A percentile compares a stretch with the other conserved stretches of the same genome.
These are phyloP conservation scores for Cecropterus lyciades DNA, from an alignment of 1,140 invertebrate species.

Conservation along the genomic window DNA sequence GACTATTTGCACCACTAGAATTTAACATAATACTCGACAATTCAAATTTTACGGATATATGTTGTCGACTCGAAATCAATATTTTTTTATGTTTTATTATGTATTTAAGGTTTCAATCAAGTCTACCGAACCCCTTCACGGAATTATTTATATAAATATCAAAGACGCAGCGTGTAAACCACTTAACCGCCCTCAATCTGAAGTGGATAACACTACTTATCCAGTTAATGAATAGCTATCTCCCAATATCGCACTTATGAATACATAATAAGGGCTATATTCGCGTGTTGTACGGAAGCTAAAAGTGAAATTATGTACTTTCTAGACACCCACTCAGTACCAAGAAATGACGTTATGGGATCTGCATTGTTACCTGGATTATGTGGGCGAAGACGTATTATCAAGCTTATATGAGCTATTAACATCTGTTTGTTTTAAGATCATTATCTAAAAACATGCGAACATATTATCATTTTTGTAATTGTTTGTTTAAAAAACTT, in stretches of 20 bases:
- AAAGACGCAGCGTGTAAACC: neutral
- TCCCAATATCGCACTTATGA: slow-evolving; percentile 19
- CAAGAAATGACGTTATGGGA: slow-evolving; percentile 22
- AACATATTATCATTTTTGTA: too few species aligned
- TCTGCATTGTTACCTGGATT: slow-evolving; percentile 9
- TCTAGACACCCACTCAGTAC: slow-evolving; percentile 41
- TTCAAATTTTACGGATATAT: too few species aligned
- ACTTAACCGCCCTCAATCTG: neutral
- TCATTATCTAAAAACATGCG: neutral
- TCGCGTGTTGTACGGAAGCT: slow-evolving; percentile 38
- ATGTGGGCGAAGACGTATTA: slow-evolving; percentile 16
- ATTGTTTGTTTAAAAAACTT: too few species aligned
- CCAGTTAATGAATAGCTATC: neutral
- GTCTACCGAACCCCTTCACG: too few species aligned
- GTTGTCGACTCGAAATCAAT: too few species aligned
- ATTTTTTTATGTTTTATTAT: too few species aligned
- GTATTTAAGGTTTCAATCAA: too few species aligned
- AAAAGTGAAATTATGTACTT: slow-evolving; percentile 47
- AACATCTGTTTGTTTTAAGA: slow-evolving; percentile 7
- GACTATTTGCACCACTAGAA: too few species aligned
- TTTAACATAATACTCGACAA: too few species aligned
- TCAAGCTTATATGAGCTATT: neutral
- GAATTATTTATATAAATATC: too few species aligned
- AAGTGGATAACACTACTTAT: neutral
- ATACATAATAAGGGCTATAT: slow-evolving; percentile 13